Evolutionary conservation across 2,797 vertebrate genomes (phyloP).

Genomic region (Protonibea diacanthus): DNA sequence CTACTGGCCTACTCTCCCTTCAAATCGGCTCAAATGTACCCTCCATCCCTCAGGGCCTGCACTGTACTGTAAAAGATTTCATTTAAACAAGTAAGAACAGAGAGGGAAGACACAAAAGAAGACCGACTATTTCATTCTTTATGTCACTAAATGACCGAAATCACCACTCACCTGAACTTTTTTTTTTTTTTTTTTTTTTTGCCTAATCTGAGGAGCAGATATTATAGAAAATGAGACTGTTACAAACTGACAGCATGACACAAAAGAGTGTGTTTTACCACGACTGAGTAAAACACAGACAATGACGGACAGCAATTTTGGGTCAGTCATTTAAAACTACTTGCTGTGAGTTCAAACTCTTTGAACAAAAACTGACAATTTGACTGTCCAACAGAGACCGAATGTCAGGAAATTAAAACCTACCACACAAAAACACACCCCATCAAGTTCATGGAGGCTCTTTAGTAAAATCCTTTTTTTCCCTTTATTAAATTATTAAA

Average conservation of each 20-base stretch:
- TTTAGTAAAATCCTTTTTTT: slow-evolving; percentile 27
- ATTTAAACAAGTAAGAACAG: slow-evolving; percentile 63
- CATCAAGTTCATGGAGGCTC: background rate
- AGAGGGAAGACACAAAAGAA: slow-evolving; percentile 23
- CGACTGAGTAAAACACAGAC: slow-evolving; percentile 29
- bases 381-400: slow-evolving; percentile 12
- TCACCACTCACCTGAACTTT: slow-evolving; percentile 37
- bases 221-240: slow-evolving; percentile 33
- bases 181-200: slow-evolving; percentile 5
- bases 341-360: slow-evolving; percentile 18
- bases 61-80: slow-evolving; percentile 67
- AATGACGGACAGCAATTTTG: slow-evolving; percentile 35
- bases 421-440: slow-evolving; percentile 6
- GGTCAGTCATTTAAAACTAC: slow-evolving; percentile 46
- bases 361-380: slow-evolving; percentile 3
- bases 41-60: slow-evolving; percentile 53
- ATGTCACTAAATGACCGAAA: slow-evolving; percentile 42
- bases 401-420: background rate
- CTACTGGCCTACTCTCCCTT: slow-evolving; percentile 39
- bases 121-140: slow-evolving; percentile 22
- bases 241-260: slow-evolving; percentile 51
- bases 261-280: slow-evolving; percentile 43
- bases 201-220: slow-evolving; percentile 29
- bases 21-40: slow-evolving; percentile 47
- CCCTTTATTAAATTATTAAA: slow-evolving; percentile 52